Percentiles rank a stretch among this genome's conserved stretches.
phyloP scores from a whole-genome alignment of 2,888 invertebrate species.

The Melanargia galathea region DNA sequence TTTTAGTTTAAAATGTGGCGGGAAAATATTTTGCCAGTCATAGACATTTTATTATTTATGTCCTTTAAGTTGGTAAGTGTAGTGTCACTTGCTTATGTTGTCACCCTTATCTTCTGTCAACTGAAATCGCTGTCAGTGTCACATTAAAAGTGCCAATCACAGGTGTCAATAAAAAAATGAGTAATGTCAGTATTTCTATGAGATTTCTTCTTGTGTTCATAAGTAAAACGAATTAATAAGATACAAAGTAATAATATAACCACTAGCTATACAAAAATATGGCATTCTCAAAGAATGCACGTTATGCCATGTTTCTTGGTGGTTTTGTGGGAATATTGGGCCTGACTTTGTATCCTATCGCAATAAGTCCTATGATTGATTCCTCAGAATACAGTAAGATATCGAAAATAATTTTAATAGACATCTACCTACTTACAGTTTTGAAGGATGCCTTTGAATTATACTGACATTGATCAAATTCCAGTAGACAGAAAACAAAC shows the following conservation, averaged over 20 bases:
- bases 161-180: background rate
- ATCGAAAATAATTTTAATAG: background rate
- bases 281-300: constrained; percentile 71
- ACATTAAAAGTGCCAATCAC: background rate
- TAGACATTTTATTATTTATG: background rate
- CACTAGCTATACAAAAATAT: background rate
- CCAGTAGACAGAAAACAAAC: background rate
- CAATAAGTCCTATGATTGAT: constrained; percentile 84
- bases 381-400: constrained; percentile 84
- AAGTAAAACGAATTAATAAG: too few species aligned
- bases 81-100: background rate
- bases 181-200: background rate
- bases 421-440: background rate
- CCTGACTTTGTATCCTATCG: constrained; percentile 81
- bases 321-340: constrained; percentile 81
- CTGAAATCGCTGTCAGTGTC: background rate
- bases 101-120: background rate
- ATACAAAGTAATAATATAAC: too few species aligned
- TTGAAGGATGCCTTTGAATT: background rate
- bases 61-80: background rate
- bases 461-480: background rate
- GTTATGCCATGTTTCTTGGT: constrained; percentile 76
- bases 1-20: too few species aligned
- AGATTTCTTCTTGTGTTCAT: too few species aligned
- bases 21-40: background rate